A percentile compares a stretch with the other conserved stretches of the same genome.
These are phyloP conservation scores for Andrena praecox DNA, from an alignment of 2,888 invertebrate species.

Conservation along the genomic window DNA sequence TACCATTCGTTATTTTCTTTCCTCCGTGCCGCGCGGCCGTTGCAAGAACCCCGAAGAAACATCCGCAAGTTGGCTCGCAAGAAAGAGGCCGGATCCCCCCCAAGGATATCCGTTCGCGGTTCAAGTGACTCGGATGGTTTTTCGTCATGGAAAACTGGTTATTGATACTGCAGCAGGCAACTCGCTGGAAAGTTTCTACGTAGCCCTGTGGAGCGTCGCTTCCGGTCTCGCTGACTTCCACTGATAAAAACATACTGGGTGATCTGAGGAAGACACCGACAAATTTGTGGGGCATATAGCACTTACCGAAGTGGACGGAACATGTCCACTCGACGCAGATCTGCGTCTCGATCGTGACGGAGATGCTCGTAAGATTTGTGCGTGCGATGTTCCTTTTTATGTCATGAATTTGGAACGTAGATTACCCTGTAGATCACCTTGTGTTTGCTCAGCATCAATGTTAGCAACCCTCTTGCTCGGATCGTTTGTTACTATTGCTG, in stretches of 20 bases:
- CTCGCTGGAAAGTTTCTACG: constrained; percentile 61
- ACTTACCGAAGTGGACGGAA: not conserved
- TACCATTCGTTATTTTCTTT: constrained; percentile 77
- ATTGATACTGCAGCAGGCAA: constrained; percentile 72
- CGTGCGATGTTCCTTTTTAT: not conserved
- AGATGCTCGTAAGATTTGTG: not conserved
- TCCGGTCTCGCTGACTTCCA: constrained; percentile 46
- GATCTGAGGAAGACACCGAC: not conserved
- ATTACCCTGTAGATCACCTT: not conserved
- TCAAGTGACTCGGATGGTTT: constrained; percentile 70
- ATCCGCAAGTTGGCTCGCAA: constrained; percentile 55
- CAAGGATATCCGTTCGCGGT: constrained; percentile 73
- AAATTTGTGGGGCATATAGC: not conserved
- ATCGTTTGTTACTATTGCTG: constrained; percentile 65
- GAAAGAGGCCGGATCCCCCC: constrained; percentile 51
- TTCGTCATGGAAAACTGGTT: constrained; percentile 73
- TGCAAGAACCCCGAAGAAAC: constrained; percentile 61
- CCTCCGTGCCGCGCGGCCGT: constrained; percentile 33
- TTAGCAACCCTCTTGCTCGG: constrained; percentile 71
- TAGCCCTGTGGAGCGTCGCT: constrained; percentile 40
- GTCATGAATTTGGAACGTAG: not conserved
- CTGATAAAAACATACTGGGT: constrained; percentile 77
- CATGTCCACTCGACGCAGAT: not conserved
- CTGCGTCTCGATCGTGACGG: not conserved
- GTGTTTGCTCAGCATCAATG: constrained; percentile 72